These are phyloP conservation scores for Apamea crenata DNA, from an alignment of 2,888 invertebrate species.

Conservation along the genomic window DNA sequence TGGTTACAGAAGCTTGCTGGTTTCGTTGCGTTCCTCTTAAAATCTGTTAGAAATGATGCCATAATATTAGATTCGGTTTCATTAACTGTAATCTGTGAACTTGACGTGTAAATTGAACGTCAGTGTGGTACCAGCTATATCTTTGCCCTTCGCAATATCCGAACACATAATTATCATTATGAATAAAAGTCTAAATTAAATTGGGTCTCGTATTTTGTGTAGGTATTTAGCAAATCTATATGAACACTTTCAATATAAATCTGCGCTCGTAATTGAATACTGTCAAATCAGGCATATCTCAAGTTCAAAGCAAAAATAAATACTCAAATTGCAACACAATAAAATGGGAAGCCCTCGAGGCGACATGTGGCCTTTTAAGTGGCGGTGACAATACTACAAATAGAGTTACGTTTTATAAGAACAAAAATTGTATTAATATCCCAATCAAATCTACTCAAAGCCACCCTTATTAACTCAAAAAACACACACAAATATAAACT, in stretches of 20 bases:
- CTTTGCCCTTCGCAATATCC: background rate
- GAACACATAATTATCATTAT: background rate
- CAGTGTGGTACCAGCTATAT: background rate
- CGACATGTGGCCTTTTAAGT: conserved; percentile 90
- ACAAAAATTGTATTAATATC: conserved; percentile 83
- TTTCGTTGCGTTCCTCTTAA: background rate
- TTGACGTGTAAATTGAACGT: background rate
- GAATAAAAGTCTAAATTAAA: background rate
- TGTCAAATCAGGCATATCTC: conserved; percentile 55
- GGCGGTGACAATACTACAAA: conserved; percentile 90
- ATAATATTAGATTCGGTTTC: no score
- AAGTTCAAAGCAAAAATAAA: conserved; percentile 69
- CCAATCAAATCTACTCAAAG: conserved; percentile 71
- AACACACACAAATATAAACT: conserved; percentile 44
- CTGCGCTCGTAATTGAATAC: conserved; percentile 32
- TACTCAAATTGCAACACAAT: conserved; percentile 80
- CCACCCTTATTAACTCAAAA: conserved; percentile 66
- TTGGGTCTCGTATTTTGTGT: background rate
- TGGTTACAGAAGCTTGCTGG: background rate
- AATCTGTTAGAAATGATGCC: no score
- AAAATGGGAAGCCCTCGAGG: conserved; percentile 85
- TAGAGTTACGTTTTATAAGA: conserved; percentile 87
- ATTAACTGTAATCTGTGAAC: background rate
- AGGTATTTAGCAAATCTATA: background rate
- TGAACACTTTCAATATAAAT: background rate